Base-by-base conservation (phyloP, 2,797 vertebrate species). In the Sebastiscus tertius region DNA sequence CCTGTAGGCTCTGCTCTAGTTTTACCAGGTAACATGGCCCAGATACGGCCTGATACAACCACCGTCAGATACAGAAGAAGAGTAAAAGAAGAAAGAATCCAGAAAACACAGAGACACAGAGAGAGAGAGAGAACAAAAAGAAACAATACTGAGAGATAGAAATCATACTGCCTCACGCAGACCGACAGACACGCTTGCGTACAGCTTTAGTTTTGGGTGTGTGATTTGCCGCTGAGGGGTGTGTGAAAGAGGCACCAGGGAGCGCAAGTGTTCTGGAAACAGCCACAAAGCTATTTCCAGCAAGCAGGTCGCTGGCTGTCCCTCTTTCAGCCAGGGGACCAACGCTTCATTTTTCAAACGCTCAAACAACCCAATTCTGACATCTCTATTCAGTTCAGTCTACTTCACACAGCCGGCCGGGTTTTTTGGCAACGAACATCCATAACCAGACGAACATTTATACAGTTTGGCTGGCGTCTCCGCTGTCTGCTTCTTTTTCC, bases 241-340 rank as follows among this genome's bases (percentile, higher is more conserved):
- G 77, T 79, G 80, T 61, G 72, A 88, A 70, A 60, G 75, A 86
- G 81, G 82, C 90, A 93, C 87, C 85, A 81, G 85, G 89, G 89
- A 92, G 85, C 81, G 66, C 52, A 33, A 92, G 87, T 89, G 89
- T 73, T 93, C 91, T 93, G 91, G 92, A 95, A 95, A 95, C 91
- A 92, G 92, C 90, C 91, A 93, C 89, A 88, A 92, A 81, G 91
- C 95, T 96, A 96, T 96, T 96, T 96, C 92, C 90, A 94, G 95
- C 93, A 96, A 96, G 93, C 94, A 94, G 96, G 95, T 96, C 95
- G 89, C 80, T 90, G 89, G 89, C 91, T 90, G 95, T 95, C 94
- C 94, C 90, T 95, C 92, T 96, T 95, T 94, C 89, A 93, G 88
- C 88, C 83, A 67, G 69, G 88, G 83, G 92, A 88, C 88, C 86